Base-by-base conservation (phyloP, 2,797 vertebrate genomes). In the Sebastes goodei region DNA sequence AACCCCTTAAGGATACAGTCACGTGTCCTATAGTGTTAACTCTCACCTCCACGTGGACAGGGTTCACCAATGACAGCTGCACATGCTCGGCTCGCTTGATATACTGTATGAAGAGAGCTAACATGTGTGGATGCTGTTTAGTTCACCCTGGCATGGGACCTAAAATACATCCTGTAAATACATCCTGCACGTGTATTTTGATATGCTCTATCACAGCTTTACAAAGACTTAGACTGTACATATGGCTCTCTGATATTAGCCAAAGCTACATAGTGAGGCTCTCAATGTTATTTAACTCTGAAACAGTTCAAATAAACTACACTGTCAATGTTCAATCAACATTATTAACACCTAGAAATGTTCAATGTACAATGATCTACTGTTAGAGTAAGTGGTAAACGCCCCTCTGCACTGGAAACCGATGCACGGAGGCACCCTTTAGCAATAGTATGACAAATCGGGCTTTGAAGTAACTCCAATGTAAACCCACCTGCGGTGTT, bases 61-160 rank as follows among this genome's bases (percentile, higher is more conserved):
- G 78, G 46, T 65, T 80, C 83, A 83, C 61, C 72, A 42, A 14
- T 33, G 78, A 89, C 88, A 90, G 85, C 88, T 87, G 81, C 85
- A 81, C 80, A 80, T 74, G 73, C 69, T 81, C 80, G 42, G 76
- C 80, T 78, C 53, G 69, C 78, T 52, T 89, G 84, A 86, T 86
- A 77, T 68, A 42, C 38, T 42, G 38, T 15, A 86, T 78, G 80
- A 79, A 80, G 68, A 69, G 74, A 25, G 61, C 76, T 66, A 80
- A 74, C 76, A 73, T 75, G 67, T 82, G 86, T 66, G 70, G 65
- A 84, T 78, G 81, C 49, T 68, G 71, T 74, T 83, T 21, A 55
- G 49, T 29, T 85, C 71, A 69, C 64, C 35, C 53, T 71, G 52
- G 74, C 72, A 56, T 27, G 46, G 23, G 56, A 72, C 55, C 60